Percentiles rank a stretch among this genome's conserved stretches.
Evolutionary conservation across 37 sponge, comb jelly and placozoan genomes (phyloP).

Genomic region (Aplysina aerophoba): DNA sequence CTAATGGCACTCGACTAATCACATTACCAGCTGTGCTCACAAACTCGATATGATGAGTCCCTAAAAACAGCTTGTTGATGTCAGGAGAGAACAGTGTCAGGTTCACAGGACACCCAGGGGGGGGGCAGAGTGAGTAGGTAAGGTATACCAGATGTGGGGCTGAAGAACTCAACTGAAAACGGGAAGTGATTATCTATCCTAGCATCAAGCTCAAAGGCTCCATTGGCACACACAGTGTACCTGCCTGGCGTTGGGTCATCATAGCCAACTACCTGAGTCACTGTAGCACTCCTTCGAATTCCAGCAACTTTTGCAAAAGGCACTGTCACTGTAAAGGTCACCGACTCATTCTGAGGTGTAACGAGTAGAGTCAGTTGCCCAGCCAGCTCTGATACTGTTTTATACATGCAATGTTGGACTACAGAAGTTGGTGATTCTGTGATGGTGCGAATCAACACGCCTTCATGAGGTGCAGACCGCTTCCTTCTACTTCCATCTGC

Average conservation of each 20-base stretch:
- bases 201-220: neutral
- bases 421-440: neutral
- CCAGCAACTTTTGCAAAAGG: neutral
- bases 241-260: neutral
- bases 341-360: neutral
- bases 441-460: too few relatives aligned
- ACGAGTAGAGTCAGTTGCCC: neutral
- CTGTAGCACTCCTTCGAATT: neutral
- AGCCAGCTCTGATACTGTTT: neutral
- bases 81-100: neutral
- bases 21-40: too few relatives aligned
- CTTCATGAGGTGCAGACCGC: neutral
- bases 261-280: neutral
- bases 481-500: neutral
- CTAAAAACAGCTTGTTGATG: neutral
- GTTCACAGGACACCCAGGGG: neutral
- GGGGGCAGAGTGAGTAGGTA: constrained; percentile 10
- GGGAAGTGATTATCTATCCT: neutral
- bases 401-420: neutral
- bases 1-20: too few relatives aligned
- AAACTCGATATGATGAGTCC: neutral
- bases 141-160: neutral
- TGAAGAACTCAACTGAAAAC: neutral
- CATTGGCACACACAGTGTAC: neutral
- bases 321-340: neutral